These are phyloP conservation scores for Phallusia fumigata DNA, from an alignment of 23 tunicate genomes.

Conservation along the genomic window DNA sequence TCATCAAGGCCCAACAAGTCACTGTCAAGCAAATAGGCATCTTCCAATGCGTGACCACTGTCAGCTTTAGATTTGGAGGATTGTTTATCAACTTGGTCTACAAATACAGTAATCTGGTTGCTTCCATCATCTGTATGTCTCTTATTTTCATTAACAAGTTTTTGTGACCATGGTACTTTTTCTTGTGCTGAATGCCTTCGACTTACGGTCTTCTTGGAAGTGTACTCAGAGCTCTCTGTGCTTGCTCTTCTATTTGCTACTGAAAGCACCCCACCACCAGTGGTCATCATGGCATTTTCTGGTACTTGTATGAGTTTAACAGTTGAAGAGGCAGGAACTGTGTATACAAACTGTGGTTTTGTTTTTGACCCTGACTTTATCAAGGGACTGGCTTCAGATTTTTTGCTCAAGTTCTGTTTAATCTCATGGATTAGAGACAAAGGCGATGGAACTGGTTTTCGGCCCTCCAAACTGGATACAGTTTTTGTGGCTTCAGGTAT, in stretches of 20 bases:
- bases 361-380: not conserved
- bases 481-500: not conserved
- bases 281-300: slow-evolving; percentile 16
- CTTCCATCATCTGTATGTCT: not conserved
- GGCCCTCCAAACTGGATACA: not conserved
- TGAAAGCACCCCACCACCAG: slow-evolving; percentile 24
- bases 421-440: slow-evolving; percentile 72
- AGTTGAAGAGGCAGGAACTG: slow-evolving; percentile 24
- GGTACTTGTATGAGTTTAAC: not conserved
- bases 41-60: not conserved
- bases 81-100: not conserved
- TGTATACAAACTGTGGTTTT: slow-evolving; percentile 20
- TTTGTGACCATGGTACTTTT: not conserved
- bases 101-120: slow-evolving; percentile 4
- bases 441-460: slow-evolving; percentile 32
- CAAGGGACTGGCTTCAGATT: not conserved
- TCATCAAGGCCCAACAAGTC: not conserved
- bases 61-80: not conserved
- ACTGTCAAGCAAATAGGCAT: not conserved
- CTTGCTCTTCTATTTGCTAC: not conserved
- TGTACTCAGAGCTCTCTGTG: not conserved
- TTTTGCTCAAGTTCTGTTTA: slow-evolving; percentile 68
- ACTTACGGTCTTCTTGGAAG: not conserved
- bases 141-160: not conserved
- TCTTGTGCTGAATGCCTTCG: slow-evolving; percentile 4